These are phyloP conservation scores for Apis dorsata DNA, from an alignment of 1,140 invertebrate species.

Conservation along the genomic window DNA sequence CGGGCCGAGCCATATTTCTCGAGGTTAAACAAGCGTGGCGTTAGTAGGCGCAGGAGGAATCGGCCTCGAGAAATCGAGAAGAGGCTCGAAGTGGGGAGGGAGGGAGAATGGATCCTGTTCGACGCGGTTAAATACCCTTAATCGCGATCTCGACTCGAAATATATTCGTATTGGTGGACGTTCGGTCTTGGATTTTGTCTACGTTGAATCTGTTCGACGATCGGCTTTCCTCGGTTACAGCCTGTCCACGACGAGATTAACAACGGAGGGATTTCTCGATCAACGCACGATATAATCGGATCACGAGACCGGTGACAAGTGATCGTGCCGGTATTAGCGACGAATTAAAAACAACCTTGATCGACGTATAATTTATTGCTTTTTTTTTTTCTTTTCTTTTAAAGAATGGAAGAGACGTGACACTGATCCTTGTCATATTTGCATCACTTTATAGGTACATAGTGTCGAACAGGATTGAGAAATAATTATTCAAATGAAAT, in stretches of 20 bases:
- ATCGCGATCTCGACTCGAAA: slow-evolving; percentile 13
- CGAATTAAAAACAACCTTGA: neutral
- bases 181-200: neutral
- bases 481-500: too few relatives aligned
- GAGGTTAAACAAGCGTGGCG: neutral
- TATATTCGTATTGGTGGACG: neutral
- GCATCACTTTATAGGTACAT: too few relatives aligned
- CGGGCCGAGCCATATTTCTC: neutral
- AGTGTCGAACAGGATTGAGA: too few relatives aligned
- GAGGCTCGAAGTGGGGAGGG: neutral
- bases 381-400: too few relatives aligned
- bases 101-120: neutral
- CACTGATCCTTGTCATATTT: too few relatives aligned
- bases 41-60: neutral
- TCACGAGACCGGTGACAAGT: slow-evolving; percentile 54
- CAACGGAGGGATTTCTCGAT: slow-evolving; percentile 38
- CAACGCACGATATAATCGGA: slow-evolving; percentile 65
- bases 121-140: slow-evolving; percentile 30
- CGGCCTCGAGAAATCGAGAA: neutral
- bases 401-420: too few relatives aligned
- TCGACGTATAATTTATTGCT: neutral
- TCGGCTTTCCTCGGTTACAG: slow-evolving; percentile 2
- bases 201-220: neutral
- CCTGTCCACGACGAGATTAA: slow-evolving; percentile 47
- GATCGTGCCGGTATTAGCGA: slow-evolving; percentile 52